These are phyloP conservation scores for Diaprepes abbreviatus DNA, from an alignment of 2,888 invertebrate species.

Conservation along the genomic window DNA sequence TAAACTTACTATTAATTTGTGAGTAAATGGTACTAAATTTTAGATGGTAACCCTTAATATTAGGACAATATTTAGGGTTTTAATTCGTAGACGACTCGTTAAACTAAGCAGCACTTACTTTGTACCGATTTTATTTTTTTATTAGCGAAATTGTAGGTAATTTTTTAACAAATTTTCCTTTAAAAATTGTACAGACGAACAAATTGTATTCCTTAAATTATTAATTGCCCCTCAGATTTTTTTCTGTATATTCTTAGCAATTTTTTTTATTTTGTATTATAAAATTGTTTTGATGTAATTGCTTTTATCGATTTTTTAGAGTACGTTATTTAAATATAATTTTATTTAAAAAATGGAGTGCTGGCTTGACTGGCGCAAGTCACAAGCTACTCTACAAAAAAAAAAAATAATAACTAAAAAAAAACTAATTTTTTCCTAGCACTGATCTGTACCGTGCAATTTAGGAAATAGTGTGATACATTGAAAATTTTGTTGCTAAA, in stretches of 20 bases:
- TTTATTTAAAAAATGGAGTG: conserved; percentile 50
- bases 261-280: conserved; percentile 47
- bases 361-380: conserved; percentile 56
- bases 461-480: conserved; percentile 49
- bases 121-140: conserved; percentile 23
- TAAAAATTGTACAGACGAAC: conserved; percentile 13
- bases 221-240: conserved; percentile 21
- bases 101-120: conserved; percentile 34
- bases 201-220: conserved; percentile 27
- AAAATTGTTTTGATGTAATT: conserved; percentile 47
- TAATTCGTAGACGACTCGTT: conserved; percentile 6
- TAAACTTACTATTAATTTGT: conserved; percentile 27
- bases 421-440: conserved; percentile 46
- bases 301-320: conserved; percentile 47
- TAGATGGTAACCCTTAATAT: conserved; percentile 33
- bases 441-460: conserved; percentile 45
- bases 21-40: conserved; percentile 39
- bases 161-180: conserved; percentile 13
- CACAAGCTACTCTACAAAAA: conserved; percentile 49
- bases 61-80: conserved; percentile 29
- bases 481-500: conserved; percentile 48
- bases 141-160: conserved; percentile 41
- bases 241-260: conserved; percentile 45
- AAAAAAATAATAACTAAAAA: conserved; percentile 35
- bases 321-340: conserved; percentile 48